Evolutionary conservation across 2,797 vertebrate genomes (phyloP), one percentile per base, ranked within the genome.

Genomic region (Siniperca obscura): DNA sequence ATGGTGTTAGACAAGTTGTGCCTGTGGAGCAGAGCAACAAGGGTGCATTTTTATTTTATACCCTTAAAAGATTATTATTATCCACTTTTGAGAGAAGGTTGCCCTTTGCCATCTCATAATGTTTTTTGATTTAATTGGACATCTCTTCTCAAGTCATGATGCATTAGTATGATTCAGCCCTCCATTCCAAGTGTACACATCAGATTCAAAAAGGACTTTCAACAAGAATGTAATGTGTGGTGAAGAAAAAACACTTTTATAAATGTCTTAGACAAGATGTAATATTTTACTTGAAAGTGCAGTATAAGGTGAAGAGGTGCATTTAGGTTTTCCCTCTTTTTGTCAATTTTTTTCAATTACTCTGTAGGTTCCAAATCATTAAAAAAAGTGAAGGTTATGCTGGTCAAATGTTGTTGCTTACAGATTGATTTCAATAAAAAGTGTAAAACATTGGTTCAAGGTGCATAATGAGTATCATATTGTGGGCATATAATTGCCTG

Each of bases 1-100:
- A 40, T 59, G 70, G 59, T 61, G 14, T 76, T 74, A n/a, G 52
- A 81, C 50, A 65, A 56, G 46, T 74, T 69, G 52, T 56, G 42
- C 25, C 6, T 7, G 8, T 59, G 48, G 27, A 68, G 57, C 34
- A 62, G 25, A 55, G 64, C 7, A 1, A 36, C n/a, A 34, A 48
- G 48, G 34, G 17, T 34, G 38, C 40, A 3, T 80, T 34, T 55
- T 46, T 5, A 17, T 38, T 76, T 78, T 4, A 27, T 9, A n/a
- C 34, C 17, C 4, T 80, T 59, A 7, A 65, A 60, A 36, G 7
- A 13, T 57, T 36, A 30, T 70, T 50, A 52, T 80, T 60, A 38
- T 74, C n/a, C 13, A 5, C 25, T 30, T 56, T 71, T 52, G 17
- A 70, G 25, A 55, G 53, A 69, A 22, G 1, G 7, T 27, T 61